Percentiles rank a stretch among this genome's conserved stretches.
phyloP scores from a whole-genome alignment of 1,140 invertebrate genomes.

The Portunus trituberculatus region DNA sequence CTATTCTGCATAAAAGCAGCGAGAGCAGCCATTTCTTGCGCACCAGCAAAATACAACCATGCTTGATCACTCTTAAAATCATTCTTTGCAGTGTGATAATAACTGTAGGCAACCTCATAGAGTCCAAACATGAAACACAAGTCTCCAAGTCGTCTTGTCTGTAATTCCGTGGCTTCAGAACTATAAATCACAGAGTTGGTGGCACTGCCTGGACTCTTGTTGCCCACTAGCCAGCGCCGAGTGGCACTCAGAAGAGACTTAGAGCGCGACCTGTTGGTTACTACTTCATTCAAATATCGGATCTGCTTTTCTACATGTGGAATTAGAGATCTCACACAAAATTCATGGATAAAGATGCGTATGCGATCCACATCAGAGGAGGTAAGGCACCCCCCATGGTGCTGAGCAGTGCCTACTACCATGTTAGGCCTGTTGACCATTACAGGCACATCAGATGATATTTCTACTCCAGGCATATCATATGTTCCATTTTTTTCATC shows the following conservation, averaged over 20 bases:
- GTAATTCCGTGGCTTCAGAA: conserved; percentile 94
- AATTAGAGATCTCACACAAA: conserved; percentile 84
- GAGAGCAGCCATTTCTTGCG: conserved; percentile 96
- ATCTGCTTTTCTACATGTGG: conserved; percentile 95
- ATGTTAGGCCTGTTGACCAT: conserved; percentile 63
- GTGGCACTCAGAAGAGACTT: conserved; percentile 94
- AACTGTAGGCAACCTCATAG: conserved; percentile 94
- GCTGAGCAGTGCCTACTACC: conserved; percentile 41
- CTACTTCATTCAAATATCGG: conserved; percentile 89
- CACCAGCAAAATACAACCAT: conserved; percentile 97
- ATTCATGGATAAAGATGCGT: conserved; percentile 90
- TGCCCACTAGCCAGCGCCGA: conserved; percentile 96
- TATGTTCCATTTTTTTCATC: conserved; percentile 72
- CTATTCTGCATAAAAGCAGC: conserved; percentile 94
- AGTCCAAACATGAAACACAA: conserved; percentile 98
- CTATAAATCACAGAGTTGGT: conserved; percentile 83
- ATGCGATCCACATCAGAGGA: conserved; percentile 89
- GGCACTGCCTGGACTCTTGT: conserved; percentile 79
- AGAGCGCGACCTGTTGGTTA: conserved; percentile 75
- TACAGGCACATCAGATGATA: conserved; percentile 71
- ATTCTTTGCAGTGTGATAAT: conserved; percentile 96
- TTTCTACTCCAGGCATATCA: conserved; percentile 68
- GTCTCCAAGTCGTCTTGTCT: conserved; percentile 95
- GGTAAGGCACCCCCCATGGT: conserved; percentile 72
- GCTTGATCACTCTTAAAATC: conserved; percentile 98